Conservation (phyloP, 2,888 invertebrate genomes). For the Dryococelus australis region DNA sequence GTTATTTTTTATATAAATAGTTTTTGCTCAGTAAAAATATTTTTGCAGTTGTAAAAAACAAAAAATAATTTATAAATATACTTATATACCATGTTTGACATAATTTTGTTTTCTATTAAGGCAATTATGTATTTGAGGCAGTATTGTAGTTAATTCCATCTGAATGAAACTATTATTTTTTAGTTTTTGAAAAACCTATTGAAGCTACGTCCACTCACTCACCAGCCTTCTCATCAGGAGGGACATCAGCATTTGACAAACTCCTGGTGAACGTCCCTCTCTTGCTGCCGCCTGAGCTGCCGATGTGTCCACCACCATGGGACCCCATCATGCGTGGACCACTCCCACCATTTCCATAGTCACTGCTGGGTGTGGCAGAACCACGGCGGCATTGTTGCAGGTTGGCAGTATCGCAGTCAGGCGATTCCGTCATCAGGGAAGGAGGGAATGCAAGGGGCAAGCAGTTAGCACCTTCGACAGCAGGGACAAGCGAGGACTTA, state of each 20-base stretch:
- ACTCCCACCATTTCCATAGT: slow-evolving; percentile 54
- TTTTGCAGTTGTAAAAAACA: too few relatives aligned
- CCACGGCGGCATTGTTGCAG: not conserved
- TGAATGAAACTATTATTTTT: too few relatives aligned
- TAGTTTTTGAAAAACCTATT: too few relatives aligned
- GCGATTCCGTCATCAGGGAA: slow-evolving; percentile 55
- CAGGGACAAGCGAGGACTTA: slow-evolving; percentile 24
- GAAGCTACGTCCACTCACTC: slow-evolving; percentile 51
- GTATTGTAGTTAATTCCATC: too few relatives aligned
- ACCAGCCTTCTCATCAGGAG: slow-evolving; percentile 86
- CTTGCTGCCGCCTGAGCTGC: slow-evolving; percentile 57
- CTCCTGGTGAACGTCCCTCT: slow-evolving; percentile 73
- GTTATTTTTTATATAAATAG: too few relatives aligned
- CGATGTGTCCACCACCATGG: slow-evolving; percentile 47
- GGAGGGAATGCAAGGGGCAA: slow-evolving; percentile 32
- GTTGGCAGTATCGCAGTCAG: slow-evolving; percentile 24
- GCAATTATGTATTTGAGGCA: too few relatives aligned
- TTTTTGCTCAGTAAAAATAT: too few relatives aligned
- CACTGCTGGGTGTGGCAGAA: slow-evolving; percentile 32
- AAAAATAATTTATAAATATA: too few relatives aligned
- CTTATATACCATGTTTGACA: too few relatives aligned
- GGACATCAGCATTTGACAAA: slow-evolving; percentile 81
- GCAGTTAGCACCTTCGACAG: slow-evolving; percentile 32
- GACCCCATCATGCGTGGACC: slow-evolving; percentile 45
- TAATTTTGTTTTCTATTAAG: too few relatives aligned